Evolutionary conservation across 2,797 vertebrate genomes (phyloP), one percentile per base, ranked within the genome.

Genomic region (Clarias pachynema): DNA sequence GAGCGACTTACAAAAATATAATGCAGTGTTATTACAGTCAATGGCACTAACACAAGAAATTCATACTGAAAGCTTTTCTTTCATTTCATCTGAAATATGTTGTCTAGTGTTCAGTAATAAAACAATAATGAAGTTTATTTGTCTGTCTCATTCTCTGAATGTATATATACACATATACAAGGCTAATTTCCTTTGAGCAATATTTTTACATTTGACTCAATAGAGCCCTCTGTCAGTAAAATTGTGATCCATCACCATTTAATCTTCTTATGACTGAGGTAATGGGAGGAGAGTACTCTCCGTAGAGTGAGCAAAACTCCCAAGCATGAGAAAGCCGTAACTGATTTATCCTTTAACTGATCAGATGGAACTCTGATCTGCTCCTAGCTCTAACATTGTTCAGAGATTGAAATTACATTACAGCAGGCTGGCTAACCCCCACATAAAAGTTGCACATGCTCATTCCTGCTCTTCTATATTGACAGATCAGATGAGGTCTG

Each of bases 301-400:
- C 14, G 56, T 57, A 84, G 79, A 80, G 77, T 53, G 22, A 82
- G 65, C 59, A 70, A 81, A 83, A 66, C 86, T 85, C 78, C 74
- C n/a, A 14, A 44, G 81, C 53, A 83, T 14, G n/a, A 86, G 60
- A 87, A 18, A 70, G 80, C 66, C 74, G 79, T 88, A 88, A 90
- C 82, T 80, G 57, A 85, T 81, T 89, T 89, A 89, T 44, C 20
- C 53, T 20, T 82, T 85, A 82, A 84, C 78, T 75, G 81, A 81
- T 89, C 85, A 89, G 75, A 88, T 88, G 84, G 83, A 86, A 83
- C 81, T 90, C 87, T 86, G 88, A 87, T 87, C 83, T 88, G 85
- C 83, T 86, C 57, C 86, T 79, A 59, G 73, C 63, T 62, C 72
- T 86, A 89, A 90, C 81, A 72, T 86, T 85, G 84, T 89, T 88